Base-by-base conservation (phyloP, 2,888 invertebrate genomes). In the Phaonia tiefii region DNA sequence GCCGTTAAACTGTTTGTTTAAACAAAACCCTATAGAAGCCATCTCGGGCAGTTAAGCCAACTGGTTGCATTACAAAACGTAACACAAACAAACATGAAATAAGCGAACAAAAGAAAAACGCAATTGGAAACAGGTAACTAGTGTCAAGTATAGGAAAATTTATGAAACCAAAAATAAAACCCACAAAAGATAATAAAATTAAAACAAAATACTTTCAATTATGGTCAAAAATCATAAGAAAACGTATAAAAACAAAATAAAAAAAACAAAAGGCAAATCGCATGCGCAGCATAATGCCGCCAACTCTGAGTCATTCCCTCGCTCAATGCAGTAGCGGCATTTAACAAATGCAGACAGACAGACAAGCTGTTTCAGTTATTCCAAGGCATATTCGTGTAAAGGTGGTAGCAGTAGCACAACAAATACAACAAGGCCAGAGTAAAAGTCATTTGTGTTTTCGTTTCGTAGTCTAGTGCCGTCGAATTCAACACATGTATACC, bases 1-100 rank as follows among this genome's bases (percentile, higher is more conserved):
- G n/a, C n/a, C 75, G 37, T 67, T 67, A 75, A 58, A 31, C 13
- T 31, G 13, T 58, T 58, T 58, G 49, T 49, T 20, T 49, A 49
- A 49, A 49, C 20, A 49, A 49, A 49, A 49, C 49, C 49, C 20
- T 49, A 49, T 2, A 49, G 8, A 15, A 46, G 17, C 15, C 46
- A 46, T 49, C 7, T 22, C 49, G 10, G 4, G 10, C 4, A 4
- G 10, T 37, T 17, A 49, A 20, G 20, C n/a, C 37, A 60, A 60
- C 60, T 17, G 60, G 60, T 60, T 60, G 39, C 37, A 17, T 60
- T 20, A 2, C 26, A 58, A 60, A 10, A 60, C 17, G 20, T 2
- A 60, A 60, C 1, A 11, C 31, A 58, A 58, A n/a, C n/a, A n/a
- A 13, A 10, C 25, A 2, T 3, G 8, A 13, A 60, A 60, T 1